Conservation (phyloP, 2,113 vertebrate genomes). For the Seriola rivoliana region DNA sequence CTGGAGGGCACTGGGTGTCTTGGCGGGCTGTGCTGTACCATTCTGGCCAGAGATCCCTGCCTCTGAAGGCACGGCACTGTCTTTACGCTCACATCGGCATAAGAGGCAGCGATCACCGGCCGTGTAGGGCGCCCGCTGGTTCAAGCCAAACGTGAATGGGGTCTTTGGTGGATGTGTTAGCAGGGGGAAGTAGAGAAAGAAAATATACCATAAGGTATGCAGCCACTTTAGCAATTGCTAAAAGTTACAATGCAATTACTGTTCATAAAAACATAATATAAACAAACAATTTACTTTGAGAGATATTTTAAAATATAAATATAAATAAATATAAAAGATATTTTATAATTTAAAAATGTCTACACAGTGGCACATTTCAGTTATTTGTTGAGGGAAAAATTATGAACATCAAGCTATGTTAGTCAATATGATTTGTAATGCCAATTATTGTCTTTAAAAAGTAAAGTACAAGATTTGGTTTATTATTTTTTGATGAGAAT, state of each 20-base stretch:
- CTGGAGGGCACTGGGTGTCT: conserved; percentile 90
- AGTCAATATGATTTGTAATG: no score
- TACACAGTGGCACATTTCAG: no score
- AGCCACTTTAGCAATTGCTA: background rate
- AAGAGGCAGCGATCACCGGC: conserved; percentile 94
- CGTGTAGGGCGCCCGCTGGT: conserved; percentile 93
- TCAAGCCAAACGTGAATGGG: conserved; percentile 97
- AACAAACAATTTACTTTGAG: background rate
- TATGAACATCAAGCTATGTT: background rate
- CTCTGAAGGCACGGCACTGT: conserved; percentile 86
- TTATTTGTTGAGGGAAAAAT: no score
- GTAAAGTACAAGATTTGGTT: no score
- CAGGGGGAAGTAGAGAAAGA: background rate
- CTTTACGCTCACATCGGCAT: conserved; percentile 95
- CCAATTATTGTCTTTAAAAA: no score
- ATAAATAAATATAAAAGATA: no score
- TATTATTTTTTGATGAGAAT: background rate
- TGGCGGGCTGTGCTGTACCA: conserved; percentile 87
- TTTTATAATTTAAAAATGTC: no score
- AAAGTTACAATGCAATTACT: background rate
- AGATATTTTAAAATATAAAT: no score
- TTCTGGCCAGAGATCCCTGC: conserved; percentile 86
- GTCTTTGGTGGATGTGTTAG: conserved; percentile 80
- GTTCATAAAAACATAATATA: background rate
- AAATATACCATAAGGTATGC: background rate